Evolutionary conservation across 2,113 vertebrate genomes (phyloP).

Genomic region (Hypocryptadius cinnamomeus): DNA sequence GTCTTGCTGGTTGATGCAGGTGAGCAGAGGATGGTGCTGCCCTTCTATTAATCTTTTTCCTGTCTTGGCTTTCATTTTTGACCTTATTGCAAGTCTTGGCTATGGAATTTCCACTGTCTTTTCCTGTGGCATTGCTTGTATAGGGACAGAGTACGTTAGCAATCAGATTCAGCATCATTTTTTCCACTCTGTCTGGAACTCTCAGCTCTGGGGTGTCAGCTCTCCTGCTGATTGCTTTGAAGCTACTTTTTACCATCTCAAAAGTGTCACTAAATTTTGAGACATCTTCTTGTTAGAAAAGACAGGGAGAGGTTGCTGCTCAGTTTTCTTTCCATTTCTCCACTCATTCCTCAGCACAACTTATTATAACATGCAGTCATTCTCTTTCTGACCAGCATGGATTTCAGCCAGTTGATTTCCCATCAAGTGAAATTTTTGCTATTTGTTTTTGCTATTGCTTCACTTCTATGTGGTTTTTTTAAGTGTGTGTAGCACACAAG

Average conservation of each 20-base stretch:
- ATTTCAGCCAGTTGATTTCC: background rate
- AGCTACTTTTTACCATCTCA: background rate
- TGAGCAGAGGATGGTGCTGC: background rate
- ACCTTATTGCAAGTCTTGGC: background rate
- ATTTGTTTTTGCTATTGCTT: background rate
- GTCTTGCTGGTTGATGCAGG: background rate
- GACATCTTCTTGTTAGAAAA: background rate
- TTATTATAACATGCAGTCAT: background rate
- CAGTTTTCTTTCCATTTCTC: background rate
- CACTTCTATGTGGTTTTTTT: background rate
- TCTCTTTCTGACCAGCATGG: background rate
- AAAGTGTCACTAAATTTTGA: background rate
- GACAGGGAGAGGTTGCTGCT: background rate
- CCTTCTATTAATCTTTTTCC: background rate
- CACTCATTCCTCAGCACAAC: background rate
- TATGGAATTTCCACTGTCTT: background rate
- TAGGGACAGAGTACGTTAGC: background rate
- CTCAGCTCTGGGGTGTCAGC: background rate
- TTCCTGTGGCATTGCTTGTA: background rate
- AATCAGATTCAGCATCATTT: background rate
- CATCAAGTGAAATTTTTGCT: background rate
- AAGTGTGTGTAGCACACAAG: background rate
- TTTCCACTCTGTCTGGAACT: background rate
- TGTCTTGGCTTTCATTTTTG: background rate
- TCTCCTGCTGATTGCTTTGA: background rate